Evolutionary conservation across 2,797 vertebrate species (phyloP).

Genomic region (Rhyacichthys aspro): DNA sequence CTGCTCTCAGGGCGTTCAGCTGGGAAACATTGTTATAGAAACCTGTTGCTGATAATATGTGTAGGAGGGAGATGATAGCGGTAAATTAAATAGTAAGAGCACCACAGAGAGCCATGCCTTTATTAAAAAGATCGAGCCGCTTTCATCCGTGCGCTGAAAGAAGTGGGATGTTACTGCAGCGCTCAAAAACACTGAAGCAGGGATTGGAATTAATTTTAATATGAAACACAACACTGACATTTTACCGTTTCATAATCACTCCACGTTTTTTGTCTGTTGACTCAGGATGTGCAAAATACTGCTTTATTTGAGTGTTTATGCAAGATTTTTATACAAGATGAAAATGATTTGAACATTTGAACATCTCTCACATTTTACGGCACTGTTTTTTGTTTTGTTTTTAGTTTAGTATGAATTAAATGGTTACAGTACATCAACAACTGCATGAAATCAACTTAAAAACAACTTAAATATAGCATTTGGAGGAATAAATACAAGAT

Average conservation of each 20-base stretch:
- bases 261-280: too few relatives aligned
- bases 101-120: neutral
- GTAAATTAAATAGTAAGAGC: slow-evolving; percentile 11
- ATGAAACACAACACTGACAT: neutral
- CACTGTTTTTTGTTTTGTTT: too few relatives aligned
- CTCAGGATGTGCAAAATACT: too few relatives aligned
- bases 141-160: neutral
- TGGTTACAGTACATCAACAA: too few relatives aligned
- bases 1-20: neutral
- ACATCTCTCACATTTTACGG: too few relatives aligned
- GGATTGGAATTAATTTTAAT: neutral
- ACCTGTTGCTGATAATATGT: slow-evolving; percentile 20
- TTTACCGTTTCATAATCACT: neutral
- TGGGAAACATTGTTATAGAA: slow-evolving; percentile 12
- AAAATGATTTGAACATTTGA: too few relatives aligned
- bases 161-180: slow-evolving; percentile 5
- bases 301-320: too few relatives aligned
- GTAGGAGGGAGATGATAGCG: slow-evolving; percentile 16
- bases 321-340: too few relatives aligned
- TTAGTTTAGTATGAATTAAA: too few relatives aligned
- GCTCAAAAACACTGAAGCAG: slow-evolving; percentile 5
- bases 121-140: slow-evolving; percentile 4
- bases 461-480: too few relatives aligned
- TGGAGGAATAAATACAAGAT: too few relatives aligned
- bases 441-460: too few relatives aligned